Conservation (phyloP, 2,888 invertebrate species). For the Ichneumoninae sp. region DNA sequence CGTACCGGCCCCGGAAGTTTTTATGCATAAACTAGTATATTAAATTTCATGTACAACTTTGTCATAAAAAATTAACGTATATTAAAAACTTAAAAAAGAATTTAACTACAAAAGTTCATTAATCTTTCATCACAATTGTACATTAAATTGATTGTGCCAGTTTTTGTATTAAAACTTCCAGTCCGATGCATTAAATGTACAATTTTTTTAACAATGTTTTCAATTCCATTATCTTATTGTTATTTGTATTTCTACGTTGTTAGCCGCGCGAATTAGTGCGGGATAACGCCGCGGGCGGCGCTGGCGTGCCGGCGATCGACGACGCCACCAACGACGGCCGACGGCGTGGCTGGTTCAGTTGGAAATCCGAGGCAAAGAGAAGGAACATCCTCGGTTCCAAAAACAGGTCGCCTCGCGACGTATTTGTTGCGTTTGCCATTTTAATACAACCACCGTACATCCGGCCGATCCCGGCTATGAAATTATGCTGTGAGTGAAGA, state of each 20-base stretch:
- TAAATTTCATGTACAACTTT: too few relatives aligned
- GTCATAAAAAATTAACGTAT: too few relatives aligned
- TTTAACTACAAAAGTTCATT: too few relatives aligned
- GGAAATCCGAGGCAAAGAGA: neutral
- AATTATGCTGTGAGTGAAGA: slow-evolving; percentile 8
- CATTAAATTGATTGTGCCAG: too few relatives aligned
- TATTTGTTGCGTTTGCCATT: neutral
- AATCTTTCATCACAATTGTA: too few relatives aligned
- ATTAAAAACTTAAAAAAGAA: too few relatives aligned
- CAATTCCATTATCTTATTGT: neutral
- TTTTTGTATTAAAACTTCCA: too few relatives aligned
- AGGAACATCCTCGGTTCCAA: neutral
- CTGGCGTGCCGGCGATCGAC: slow-evolving; percentile 8
- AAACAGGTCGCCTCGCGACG: neutral
- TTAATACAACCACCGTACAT: neutral
- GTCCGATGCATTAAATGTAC: too few relatives aligned
- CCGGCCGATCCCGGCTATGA: neutral
- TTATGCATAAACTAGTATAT: too few relatives aligned
- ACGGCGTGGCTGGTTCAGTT: slow-evolving; percentile 11
- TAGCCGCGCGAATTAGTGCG: neutral
- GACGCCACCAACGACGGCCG: slow-evolving; percentile 3
- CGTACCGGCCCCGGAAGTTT: too few relatives aligned
- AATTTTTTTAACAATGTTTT: neutral
- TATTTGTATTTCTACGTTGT: neutral
- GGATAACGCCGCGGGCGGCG: neutral